These are phyloP conservation scores for Stictonetta naevosa DNA, from an alignment of 2,113 vertebrate genomes.

Conservation along the genomic window DNA sequence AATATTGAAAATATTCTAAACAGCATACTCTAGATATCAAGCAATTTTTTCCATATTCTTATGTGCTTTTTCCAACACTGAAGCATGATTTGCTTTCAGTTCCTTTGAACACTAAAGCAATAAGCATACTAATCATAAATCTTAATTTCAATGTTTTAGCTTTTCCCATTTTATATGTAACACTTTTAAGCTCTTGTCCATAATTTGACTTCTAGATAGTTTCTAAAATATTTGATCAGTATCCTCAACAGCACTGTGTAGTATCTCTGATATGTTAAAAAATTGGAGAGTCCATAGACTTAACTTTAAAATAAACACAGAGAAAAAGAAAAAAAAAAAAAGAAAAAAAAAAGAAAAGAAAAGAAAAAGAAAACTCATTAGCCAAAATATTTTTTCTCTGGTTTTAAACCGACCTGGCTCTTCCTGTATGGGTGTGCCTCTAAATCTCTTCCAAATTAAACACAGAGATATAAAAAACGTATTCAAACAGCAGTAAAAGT, in stretches of 20 bases:
- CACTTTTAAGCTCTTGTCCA: neutral
- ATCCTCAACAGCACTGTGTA: neutral
- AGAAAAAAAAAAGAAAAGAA: neutral
- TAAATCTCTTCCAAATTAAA: constrained; percentile 26
- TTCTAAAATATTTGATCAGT: neutral
- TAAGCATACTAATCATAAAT: neutral
- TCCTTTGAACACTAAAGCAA: neutral
- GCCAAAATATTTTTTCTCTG: neutral
- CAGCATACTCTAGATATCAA: neutral
- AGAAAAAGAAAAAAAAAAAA: neutral
- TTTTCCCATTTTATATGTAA: neutral
- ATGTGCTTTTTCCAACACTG: neutral
- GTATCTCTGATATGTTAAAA: neutral
- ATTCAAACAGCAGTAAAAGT: neutral
- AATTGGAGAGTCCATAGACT: neutral
- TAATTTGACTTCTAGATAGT: neutral
- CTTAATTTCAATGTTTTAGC: neutral
- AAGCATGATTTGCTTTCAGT: neutral
- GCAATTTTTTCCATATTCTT: neutral
- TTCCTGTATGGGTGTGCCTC: constrained; percentile 22
- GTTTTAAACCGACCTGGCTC: neutral
- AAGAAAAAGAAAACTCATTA: neutral
- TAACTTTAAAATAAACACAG: neutral
- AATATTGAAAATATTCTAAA: neutral
- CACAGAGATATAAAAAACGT: neutral